A percentile compares a stretch with the other conserved stretches of the same genome.
Conservation (phyloP, 2,888 invertebrate genomes). For the Drosophila antonietae region DNA sequence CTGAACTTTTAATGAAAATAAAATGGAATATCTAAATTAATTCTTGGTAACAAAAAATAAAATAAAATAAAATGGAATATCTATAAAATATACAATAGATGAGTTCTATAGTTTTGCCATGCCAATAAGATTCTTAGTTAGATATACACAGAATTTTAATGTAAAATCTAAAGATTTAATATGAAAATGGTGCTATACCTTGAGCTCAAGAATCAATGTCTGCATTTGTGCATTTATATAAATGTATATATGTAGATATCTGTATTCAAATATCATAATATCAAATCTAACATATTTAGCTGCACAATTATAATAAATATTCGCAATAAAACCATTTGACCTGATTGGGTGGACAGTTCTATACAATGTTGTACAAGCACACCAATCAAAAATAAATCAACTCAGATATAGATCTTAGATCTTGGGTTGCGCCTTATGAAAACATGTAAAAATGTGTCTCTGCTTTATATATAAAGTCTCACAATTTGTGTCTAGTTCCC, state of each 20-base stretch:
- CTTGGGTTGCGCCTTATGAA: not conserved
- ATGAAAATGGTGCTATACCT: not conserved
- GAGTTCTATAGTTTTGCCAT: too few relatives aligned
- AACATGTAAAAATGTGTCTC: conserved; percentile 3
- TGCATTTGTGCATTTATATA: not conserved
- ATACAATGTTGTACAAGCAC: not conserved
- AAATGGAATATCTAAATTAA: too few relatives aligned
- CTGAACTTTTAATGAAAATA: too few relatives aligned
- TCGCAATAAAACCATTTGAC: not conserved
- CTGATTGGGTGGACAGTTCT: not conserved
- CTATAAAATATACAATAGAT: too few relatives aligned
- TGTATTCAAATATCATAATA: not conserved
- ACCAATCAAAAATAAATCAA: conserved; percentile 3
- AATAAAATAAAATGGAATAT: too few relatives aligned
- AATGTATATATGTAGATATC: not conserved
- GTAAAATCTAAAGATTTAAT: too few relatives aligned
- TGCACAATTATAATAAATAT: not conserved
- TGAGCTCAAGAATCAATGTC: not conserved
- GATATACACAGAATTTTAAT: too few relatives aligned
- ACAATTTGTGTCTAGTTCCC: conserved; percentile 19
- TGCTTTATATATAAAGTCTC: conserved; percentile 1
- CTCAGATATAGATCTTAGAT: conserved; percentile 1
- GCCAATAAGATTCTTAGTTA: too few relatives aligned
- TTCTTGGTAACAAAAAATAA: too few relatives aligned
- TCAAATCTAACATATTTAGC: not conserved